Conservation (phyloP, 2,888 invertebrate species). For the Alentia gelatinosa region DNA sequence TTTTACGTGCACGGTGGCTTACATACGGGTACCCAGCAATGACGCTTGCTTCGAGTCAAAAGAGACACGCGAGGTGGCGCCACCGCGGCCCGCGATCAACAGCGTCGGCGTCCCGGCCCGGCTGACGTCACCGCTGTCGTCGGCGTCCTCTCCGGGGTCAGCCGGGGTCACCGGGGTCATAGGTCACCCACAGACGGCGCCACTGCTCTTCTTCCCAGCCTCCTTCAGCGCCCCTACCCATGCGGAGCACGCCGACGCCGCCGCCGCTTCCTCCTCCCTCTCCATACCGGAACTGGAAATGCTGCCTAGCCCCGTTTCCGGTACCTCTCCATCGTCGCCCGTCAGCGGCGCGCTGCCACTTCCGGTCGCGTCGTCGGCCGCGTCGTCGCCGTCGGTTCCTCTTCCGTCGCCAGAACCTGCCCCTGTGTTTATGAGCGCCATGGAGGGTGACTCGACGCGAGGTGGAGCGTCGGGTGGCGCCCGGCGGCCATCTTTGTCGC, state of each 20-base stretch:
- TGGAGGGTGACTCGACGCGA: not conserved
- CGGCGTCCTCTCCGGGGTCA: not conserved
- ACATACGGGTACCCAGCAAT: conserved; percentile 48
- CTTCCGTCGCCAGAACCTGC: not conserved
- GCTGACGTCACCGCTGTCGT: not conserved
- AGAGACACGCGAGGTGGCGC: not conserved
- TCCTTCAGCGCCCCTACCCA: not conserved
- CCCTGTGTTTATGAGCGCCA: not conserved
- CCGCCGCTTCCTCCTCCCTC: not conserved
- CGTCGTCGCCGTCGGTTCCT: conserved; percentile 8
- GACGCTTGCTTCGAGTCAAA: not conserved
- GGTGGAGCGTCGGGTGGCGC: not conserved
- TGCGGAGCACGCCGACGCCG: not conserved
- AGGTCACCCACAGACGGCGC: not conserved
- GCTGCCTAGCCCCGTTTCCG: conserved; percentile 42
- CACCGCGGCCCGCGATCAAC: not conserved
- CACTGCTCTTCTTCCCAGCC: conserved; percentile 27
- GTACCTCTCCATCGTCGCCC: conserved; percentile 25
- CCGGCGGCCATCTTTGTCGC: not conserved
- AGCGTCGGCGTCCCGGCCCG: not conserved
- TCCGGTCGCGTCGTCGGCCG: conserved; percentile 27
- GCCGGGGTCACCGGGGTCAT: no score
- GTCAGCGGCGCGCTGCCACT: not conserved
- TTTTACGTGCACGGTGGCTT: conserved; percentile 30
- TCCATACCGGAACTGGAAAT: conserved; percentile 34